Conservation (phyloP, 2,113 vertebrate species). For the Emberiza fucata region DNA sequence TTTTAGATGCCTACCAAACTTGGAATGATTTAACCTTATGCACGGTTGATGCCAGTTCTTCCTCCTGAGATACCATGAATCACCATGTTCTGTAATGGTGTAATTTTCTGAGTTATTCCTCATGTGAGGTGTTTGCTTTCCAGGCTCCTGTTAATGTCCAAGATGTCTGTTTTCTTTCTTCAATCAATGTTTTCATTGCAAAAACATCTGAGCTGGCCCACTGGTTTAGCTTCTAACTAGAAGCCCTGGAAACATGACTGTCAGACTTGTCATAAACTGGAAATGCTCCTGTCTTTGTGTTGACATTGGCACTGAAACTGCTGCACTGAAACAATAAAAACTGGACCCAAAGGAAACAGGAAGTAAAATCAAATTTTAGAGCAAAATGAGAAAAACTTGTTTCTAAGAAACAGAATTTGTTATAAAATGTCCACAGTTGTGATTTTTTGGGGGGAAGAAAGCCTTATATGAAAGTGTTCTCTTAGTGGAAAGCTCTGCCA, state of each 20-base stretch:
- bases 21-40: not conserved
- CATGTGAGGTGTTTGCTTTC: not conserved
- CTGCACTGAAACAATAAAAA: constrained; percentile 21
- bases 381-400: constrained; percentile 30
- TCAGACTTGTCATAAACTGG: constrained; percentile 16
- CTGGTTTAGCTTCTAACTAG: not conserved
- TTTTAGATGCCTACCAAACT: not conserved
- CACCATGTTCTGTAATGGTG: not conserved
- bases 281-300: constrained; percentile 39
- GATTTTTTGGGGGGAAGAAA: not conserved
- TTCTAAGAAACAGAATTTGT: constrained; percentile 25
- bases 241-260: not conserved
- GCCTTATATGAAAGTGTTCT: not conserved
- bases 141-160: not conserved
- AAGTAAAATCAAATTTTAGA: constrained; percentile 2
- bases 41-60: not conserved
- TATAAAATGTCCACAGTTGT: not conserved
- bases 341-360: constrained; percentile 1
- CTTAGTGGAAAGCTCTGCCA: not conserved
- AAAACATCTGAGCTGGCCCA: constrained; percentile 7
- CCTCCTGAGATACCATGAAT: not conserved
- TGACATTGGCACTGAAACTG: constrained; percentile 27
- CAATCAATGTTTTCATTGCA: not conserved
- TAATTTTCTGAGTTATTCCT: not conserved
- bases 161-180: constrained; percentile 25